A percentile compares a stretch with the other conserved stretches of the same genome.
Evolutionary conservation across 2,113 vertebrate genomes (phyloP).

Genomic region (Naja naja): DNA sequence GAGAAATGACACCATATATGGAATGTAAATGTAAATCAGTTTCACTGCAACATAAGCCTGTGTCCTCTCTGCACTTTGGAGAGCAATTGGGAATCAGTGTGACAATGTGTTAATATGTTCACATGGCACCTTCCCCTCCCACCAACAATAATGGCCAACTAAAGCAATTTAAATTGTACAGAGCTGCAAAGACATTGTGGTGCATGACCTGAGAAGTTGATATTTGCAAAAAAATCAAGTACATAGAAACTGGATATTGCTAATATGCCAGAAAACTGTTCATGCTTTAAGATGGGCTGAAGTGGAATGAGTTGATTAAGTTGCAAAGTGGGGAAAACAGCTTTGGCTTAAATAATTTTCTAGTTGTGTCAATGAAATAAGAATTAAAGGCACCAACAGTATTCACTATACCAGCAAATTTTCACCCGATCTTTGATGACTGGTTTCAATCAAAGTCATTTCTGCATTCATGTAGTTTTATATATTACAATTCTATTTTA

Average conservation of each 20-base stretch:
- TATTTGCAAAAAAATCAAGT: not conserved
- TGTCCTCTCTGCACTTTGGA: not conserved
- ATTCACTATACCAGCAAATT: not conserved
- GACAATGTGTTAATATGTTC: not conserved
- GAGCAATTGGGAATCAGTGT: not conserved
- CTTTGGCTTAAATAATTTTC: not conserved
- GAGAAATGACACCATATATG: accelerated
- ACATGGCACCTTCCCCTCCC: not conserved
- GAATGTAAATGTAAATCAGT: accelerated
- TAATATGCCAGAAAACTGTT: not conserved
- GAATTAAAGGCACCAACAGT: not conserved
- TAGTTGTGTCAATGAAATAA: not conserved
- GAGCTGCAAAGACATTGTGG: slow-evolving; percentile 4
- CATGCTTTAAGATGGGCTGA: not conserved
- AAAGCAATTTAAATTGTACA: not conserved
- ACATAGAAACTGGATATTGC: not conserved
- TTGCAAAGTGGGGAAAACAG: too few relatives aligned
- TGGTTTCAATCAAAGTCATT: not conserved
- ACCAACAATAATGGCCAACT: not conserved
- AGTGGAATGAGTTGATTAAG: not conserved
- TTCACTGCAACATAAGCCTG: accelerated
- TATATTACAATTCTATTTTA: not conserved
- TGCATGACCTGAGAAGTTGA: not conserved
- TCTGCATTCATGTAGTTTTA: not conserved
- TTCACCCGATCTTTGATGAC: not conserved